Base-by-base conservation (phyloP, 1,140 invertebrate genomes). In the Temnothorax nylanderi region DNA sequence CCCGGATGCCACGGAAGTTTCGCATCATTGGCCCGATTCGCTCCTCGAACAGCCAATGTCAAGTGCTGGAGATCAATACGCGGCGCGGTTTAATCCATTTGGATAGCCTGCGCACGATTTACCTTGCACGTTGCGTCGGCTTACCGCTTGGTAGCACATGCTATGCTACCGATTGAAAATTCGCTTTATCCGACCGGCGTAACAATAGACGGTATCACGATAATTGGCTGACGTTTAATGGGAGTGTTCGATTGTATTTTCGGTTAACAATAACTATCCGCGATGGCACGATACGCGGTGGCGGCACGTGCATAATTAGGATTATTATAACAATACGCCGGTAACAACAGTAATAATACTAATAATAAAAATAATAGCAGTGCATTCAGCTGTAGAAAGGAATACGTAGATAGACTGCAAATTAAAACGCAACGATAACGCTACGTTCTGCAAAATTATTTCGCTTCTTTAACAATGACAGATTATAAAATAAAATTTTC, bases 211-310 rank as follows among this genome's bases (percentile, higher is more conserved):
- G 77, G 13, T 47, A 49, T 75, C 69, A 34, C 67, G 69, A 60
- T 84, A 84, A 84, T 84, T 75, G 80, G 80, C 80, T 84, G 80
- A 84, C 54, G 32, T 75, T 84, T 84, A 84, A 84, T 75, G 69
- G 41, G 41, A 75, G 58, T n/a, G 58, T 84, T 74, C 54, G 54
- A 75, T 60, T 84, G 69, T 84, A 75, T 75, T 84, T 84, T 84
- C 69, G 54, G 32, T 13, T 37, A 62, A 75, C 54, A 75, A 84
- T 75, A 60, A 60, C 51, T 32, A 7, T 49, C 18, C 80, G 54
- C 78, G 51, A 81, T 58, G 37, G 21, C 16, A 51, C 49, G 37
- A 56, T 47, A 71, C 78, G 11, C 78, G 11, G n/a, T 74, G 49
- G 49, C 32, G 37, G 47, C 65, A 26, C 37, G 80, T 41, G 16